Evolutionary conservation across 2,888 invertebrate species (phyloP).

Genomic region (Dastarcus helophoroides): DNA sequence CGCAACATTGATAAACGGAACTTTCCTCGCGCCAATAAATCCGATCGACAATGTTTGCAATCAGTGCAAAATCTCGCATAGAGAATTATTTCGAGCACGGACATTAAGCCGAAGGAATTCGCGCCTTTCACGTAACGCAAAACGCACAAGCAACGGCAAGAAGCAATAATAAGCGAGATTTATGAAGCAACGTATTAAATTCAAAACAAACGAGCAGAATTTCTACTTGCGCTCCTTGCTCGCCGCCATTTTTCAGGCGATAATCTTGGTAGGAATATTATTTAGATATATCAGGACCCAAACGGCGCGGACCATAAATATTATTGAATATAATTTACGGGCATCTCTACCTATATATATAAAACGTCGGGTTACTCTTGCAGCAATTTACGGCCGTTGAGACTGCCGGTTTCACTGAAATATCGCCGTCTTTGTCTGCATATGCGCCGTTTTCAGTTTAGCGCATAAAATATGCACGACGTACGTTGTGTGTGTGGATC

Average conservation of each 20-base stretch:
- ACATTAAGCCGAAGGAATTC: no score
- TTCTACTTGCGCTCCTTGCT: no score
- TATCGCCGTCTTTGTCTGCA: conserved; percentile 6
- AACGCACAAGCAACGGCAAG: no score
- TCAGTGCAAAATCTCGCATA: no score
- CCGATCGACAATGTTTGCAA: no score
- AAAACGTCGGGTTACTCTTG: conserved; percentile 24
- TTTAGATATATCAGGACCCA: conserved; percentile 33
- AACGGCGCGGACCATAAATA: conserved; percentile 34
- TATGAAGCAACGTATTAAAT: no score
- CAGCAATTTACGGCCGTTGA: conserved; percentile 19
- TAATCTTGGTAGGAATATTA: conserved; percentile 15
- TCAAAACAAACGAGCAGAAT: no score
- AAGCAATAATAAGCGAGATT: no score
- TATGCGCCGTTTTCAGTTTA: conserved; percentile 16
- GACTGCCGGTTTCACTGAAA: conserved; percentile 1
- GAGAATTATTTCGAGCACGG: no score
- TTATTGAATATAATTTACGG: conserved; percentile 37
- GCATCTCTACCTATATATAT: conserved; percentile 28
- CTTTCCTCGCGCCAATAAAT: no score
- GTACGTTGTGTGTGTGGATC: background rate
- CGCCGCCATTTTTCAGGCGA: conserved; percentile 6
- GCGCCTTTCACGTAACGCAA: no score
- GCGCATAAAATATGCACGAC: conserved; percentile 6
- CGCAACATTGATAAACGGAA: no score